phyloP scores from a whole-genome alignment of 2,888 invertebrate species.

The Troglohyphantes excavatus region DNA sequence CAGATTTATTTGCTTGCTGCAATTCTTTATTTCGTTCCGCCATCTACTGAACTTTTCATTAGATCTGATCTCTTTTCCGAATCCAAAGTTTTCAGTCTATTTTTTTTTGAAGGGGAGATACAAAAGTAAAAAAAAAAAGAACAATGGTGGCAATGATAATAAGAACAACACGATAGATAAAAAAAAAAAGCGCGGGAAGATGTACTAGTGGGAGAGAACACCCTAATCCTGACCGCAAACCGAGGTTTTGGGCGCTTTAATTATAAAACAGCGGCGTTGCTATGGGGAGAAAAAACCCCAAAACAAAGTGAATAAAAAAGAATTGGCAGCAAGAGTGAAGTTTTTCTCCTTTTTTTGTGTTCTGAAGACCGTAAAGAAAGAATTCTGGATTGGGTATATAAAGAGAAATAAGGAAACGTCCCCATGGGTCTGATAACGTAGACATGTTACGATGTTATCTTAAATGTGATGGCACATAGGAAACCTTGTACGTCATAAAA shows the following conservation, averaged over 20 bases:
- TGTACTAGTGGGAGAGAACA: not conserved
- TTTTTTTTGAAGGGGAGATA: not conserved
- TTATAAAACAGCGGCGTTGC: constrained; percentile 61
- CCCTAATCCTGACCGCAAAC: constrained; percentile 63
- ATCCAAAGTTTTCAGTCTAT: constrained; percentile 26
- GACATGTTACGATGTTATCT: not conserved
- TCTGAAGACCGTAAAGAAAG: constrained; percentile 17
- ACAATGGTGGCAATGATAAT: constrained; percentile 25
- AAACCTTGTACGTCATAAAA: not conserved
- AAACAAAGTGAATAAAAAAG: constrained; percentile 11
- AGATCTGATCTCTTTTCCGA: constrained; percentile 44
- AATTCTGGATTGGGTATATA: constrained; percentile 32
- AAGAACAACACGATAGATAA: not conserved
- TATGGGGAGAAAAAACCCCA: constrained; percentile 3
- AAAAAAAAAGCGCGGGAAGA: not conserved
- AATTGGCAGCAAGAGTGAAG: not conserved
- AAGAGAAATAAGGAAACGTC: not conserved
- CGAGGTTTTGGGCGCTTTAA: constrained; percentile 49
- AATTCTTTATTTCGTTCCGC: not conserved
- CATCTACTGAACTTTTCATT: constrained; percentile 62
- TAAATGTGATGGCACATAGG: constrained; percentile 23
- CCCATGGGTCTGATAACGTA: constrained; percentile 33
- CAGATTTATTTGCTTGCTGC: constrained; percentile 47
- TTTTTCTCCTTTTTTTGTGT: not conserved
- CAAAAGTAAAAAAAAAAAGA: not conserved